Conservation (phyloP, 2,113 vertebrate genomes). For the Baryphthengus martii region DNA sequence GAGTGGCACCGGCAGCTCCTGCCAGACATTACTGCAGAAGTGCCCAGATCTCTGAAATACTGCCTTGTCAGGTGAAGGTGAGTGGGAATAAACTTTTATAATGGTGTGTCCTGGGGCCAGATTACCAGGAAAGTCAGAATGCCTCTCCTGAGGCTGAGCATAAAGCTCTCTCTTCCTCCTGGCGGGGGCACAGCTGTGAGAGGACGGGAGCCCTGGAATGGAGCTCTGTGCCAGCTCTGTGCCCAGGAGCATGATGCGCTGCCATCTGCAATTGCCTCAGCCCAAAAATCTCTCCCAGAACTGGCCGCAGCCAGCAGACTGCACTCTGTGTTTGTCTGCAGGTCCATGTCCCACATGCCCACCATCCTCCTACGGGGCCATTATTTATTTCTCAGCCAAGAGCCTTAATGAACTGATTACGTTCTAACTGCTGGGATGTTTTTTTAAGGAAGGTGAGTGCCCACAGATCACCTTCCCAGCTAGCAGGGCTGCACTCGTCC, state of each 20-base stretch:
- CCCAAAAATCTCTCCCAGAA: background rate
- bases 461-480: background rate
- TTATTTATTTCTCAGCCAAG: background rate
- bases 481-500: too few species aligned
- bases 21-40: background rate
- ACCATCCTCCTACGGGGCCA: background rate
- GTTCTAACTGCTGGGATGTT: background rate
- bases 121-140: background rate
- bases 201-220: background rate
- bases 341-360: background rate
- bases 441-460: background rate
- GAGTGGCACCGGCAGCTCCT: background rate
- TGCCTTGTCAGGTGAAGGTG: background rate
- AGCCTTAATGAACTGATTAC: background rate
- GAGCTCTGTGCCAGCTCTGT: background rate
- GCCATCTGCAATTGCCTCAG: rapidly evolving
- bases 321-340: background rate
- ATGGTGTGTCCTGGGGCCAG: background rate
- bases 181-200: background rate
- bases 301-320: background rate
- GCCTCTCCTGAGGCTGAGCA: background rate
- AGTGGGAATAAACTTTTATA: background rate
- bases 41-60: background rate
- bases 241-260: background rate
- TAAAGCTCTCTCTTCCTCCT: background rate